Conservation (phyloP, 2,113 vertebrate genomes). For the Cricetomys ansorgei region DNA sequence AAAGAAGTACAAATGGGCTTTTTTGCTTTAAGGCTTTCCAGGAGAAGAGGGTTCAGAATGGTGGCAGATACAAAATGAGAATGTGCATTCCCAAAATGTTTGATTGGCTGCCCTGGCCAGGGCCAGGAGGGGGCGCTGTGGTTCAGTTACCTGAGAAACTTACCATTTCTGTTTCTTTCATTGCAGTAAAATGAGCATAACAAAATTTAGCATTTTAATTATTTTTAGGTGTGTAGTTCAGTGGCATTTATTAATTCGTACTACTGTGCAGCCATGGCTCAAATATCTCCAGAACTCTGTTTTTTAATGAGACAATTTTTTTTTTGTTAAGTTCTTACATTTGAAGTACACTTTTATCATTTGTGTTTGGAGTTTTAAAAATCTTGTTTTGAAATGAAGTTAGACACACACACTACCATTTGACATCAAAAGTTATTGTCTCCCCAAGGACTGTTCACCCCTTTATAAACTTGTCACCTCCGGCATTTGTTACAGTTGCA, state of each 20-base stretch:
- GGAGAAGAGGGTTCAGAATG: neutral
- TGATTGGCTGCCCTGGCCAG: neutral
- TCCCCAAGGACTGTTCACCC: neutral
- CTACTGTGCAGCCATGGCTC: neutral
- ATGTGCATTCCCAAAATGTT: neutral
- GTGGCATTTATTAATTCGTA: neutral
- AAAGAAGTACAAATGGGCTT: neutral
- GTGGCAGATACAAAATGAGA: neutral
- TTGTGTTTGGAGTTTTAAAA: neutral
- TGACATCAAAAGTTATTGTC: neutral
- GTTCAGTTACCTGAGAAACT: neutral
- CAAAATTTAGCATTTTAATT: neutral
- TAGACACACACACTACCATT: neutral
- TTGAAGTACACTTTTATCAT: neutral
- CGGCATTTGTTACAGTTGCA: neutral
- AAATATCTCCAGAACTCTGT: neutral
- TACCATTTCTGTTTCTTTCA: neutral
- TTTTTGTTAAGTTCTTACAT: neutral
- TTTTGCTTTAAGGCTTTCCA: constrained; percentile 10
- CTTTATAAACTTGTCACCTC: neutral
- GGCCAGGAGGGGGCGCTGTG: neutral
- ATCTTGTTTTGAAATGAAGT: neutral
- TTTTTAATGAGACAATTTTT: neutral
- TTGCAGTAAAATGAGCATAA: neutral
- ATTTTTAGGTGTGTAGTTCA: neutral